A percentile compares a stretch with the other conserved stretches of the same genome.
Conservation (phyloP, 2,113 vertebrate genomes). For the Menura novaehollandiae region DNA sequence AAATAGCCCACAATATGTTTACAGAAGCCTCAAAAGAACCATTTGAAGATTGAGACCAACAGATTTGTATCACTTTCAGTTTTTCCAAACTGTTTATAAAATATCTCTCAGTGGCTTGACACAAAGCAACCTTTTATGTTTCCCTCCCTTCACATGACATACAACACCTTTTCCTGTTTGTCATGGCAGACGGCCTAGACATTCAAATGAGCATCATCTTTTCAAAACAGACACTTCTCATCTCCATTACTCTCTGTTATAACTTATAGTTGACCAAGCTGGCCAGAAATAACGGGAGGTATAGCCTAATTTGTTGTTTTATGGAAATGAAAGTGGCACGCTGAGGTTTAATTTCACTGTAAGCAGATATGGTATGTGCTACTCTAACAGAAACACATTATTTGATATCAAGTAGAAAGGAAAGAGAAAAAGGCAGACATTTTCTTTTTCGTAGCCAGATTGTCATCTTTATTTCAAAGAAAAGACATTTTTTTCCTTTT, state of each 20-base stretch:
- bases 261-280: neutral
- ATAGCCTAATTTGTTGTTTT: neutral
- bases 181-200: slow-evolving; percentile 13
- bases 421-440: neutral
- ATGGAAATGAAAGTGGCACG: neutral
- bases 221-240: neutral
- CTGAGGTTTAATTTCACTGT: neutral
- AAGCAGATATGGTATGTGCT: neutral
- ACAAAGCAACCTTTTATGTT: neutral
- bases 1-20: slow-evolving; percentile 6
- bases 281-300: neutral
- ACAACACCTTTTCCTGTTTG: slow-evolving; percentile 33
- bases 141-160: neutral
- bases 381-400: slow-evolving; percentile 19
- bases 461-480: neutral
- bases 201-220: neutral
- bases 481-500: neutral
- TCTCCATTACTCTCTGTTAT: neutral
- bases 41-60: slow-evolving; percentile 18
- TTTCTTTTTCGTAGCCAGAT: neutral
- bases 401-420: neutral
- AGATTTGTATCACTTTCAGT: slow-evolving; percentile 37
- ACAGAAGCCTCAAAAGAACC: neutral
- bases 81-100: slow-evolving; percentile 42
- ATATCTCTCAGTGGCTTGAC: slow-evolving; percentile 8